Evolutionary conservation across 2,888 invertebrate genomes (phyloP), one percentile per base, ranked within the genome.

Genomic region (Pteria penguin): DNA sequence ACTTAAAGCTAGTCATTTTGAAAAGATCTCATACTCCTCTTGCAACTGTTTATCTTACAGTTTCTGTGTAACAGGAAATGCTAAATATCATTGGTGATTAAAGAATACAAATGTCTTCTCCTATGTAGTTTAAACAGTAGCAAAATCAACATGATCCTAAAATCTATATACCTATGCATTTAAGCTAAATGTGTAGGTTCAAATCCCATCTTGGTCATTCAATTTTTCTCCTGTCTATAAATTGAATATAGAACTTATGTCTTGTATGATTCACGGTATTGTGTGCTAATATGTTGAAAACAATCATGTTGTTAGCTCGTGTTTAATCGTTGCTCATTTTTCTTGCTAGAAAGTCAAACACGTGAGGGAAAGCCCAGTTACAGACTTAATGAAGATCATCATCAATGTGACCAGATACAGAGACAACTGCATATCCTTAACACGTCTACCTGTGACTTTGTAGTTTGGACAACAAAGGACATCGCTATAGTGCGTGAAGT

Each of bases 321-420:
- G 5, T 36, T 36, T 36, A 36, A 36, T 36, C 14, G n/a, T 26
- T 84, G 84, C 69, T 77, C 54, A 2, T 67, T 55, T 55, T 22
- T 29, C 3, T 26, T 68, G 45, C 4, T 22, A 68, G 68, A 68
- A n/a, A 24, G 24, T 58, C 68, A 68, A 58, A 57, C 31, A 32
- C 32, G 32, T 33, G 2, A 32, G 31, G 58, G 68, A 11, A 33
- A 33, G 36, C 24, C 11, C 5, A 32, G 29, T 14, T 33, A 33
- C 58, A 57, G 33, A 2, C 27, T 68, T 32, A 68, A 68, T 32
- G 57, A 68, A 24, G 32, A 57, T 31, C 68, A 68, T 29, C 57
- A 4, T n/a, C 58, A 68, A 24, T 68, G 33, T 57, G 33, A 68
- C n/a, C 58, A 68, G 54, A 33, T 58, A 2, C 68, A 68, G 33